Percentiles rank a stretch among this genome's conserved stretches.
These are phyloP conservation scores for Anneissia japonica DNA, from an alignment of 35 echinoderm and acorn worm genomes.

Conservation along the genomic window DNA sequence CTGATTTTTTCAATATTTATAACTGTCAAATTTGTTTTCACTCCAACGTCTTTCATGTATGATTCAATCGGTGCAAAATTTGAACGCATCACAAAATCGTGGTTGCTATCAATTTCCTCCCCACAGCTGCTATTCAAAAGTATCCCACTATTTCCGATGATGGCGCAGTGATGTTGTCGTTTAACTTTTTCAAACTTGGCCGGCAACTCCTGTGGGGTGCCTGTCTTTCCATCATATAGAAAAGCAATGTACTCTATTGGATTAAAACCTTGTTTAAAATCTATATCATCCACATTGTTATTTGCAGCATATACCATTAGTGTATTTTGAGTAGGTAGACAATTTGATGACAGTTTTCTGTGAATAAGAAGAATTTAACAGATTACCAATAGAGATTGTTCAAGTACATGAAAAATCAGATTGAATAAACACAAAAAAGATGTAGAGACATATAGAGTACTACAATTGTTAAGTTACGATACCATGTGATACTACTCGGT, in stretches of 20 bases:
- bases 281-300: neutral
- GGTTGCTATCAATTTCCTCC: conserved; percentile 25
- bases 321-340: neutral
- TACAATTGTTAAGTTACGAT: no score
- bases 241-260: neutral
- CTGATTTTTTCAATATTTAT: conserved; percentile 36
- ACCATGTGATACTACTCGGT: no score
- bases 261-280: neutral
- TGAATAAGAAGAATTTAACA: no score
- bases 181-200: neutral
- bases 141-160: conserved; percentile 63
- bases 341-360: neutral
- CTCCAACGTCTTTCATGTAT: conserved; percentile 29
- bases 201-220: neutral
- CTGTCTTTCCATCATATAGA: neutral
- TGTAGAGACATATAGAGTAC: no score
- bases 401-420: no score
- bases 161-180: neutral
- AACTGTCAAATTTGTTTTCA: conserved; percentile 43
- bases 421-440: no score
- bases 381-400: no score
- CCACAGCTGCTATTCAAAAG: conserved; percentile 53
- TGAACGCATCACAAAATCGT: conserved; percentile 62
- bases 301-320: neutral
- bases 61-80: conserved; percentile 45